Conservation (phyloP, 2,888 invertebrate species). For the Xylota segnis region DNA sequence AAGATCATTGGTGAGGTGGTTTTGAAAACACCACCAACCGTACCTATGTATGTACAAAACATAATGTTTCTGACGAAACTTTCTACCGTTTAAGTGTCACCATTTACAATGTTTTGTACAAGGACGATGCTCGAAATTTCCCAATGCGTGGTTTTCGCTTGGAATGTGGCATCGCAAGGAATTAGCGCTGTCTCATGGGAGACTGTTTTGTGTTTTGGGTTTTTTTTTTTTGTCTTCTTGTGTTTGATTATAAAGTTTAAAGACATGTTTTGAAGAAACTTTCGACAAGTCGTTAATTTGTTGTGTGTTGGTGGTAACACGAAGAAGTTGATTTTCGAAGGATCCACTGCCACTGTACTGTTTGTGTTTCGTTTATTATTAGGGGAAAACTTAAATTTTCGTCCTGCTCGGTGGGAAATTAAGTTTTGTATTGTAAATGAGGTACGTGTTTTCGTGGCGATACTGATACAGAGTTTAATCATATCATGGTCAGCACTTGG, state of each 20-base stretch:
- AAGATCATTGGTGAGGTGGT: conserved; percentile 36
- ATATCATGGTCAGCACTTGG: background rate
- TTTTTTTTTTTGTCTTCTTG: background rate
- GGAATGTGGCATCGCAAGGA: conserved; percentile 18
- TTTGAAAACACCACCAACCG: conserved; percentile 23
- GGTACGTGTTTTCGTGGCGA: background rate
- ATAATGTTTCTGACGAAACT: conserved; percentile 70
- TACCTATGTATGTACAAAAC: conserved; percentile 57
- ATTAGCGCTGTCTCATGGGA: conserved; percentile 30
- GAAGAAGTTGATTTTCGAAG: conserved; percentile 38
- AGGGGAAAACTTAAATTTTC: background rate
- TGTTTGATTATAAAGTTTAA: conserved; percentile 55
- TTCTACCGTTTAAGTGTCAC: conserved; percentile 63
- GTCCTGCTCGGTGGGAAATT: background rate
- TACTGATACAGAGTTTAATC: background rate
- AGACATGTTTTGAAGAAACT: conserved; percentile 67
- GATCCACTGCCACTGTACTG: background rate
- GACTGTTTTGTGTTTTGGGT: background rate
- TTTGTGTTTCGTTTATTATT: background rate
- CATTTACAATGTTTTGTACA: conserved; percentile 29
- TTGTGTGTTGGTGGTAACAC: conserved; percentile 15
- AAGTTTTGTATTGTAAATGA: background rate
- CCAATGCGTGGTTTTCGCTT: conserved; percentile 18
- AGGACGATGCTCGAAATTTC: conserved; percentile 20
- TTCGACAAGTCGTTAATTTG: conserved; percentile 70